phyloP scores from a whole-genome alignment of 2,797 vertebrate species.

The Oreochromis mossambicus region DNA sequence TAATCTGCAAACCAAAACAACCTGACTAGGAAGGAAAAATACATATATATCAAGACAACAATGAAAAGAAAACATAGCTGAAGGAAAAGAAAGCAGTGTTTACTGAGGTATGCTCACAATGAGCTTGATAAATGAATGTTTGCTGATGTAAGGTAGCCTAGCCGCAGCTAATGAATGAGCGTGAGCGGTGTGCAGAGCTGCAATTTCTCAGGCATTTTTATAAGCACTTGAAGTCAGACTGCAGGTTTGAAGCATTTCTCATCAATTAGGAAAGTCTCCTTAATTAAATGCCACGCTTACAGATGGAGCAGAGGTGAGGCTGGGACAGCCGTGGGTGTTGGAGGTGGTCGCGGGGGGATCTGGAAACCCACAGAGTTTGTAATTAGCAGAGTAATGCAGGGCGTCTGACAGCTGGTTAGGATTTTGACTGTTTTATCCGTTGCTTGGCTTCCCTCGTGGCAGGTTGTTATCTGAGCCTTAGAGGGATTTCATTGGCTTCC shows the following conservation, averaged over 20 bases:
- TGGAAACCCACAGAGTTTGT: constrained; percentile 64
- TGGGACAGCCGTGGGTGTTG: constrained; percentile 5
- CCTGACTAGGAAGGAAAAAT: neutral
- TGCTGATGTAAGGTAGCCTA: constrained; percentile 24
- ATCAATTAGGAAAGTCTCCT: constrained; percentile 67
- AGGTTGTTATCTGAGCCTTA: constrained; percentile 53
- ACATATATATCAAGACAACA: neutral
- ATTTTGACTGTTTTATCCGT: constrained; percentile 60
- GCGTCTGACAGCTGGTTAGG: constrained; percentile 64
- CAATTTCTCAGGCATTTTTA: constrained; percentile 63
- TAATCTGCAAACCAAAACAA: constrained; percentile 48
- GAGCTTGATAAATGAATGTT: constrained; percentile 21
- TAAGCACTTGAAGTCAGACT: constrained; percentile 47
- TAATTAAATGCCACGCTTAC: constrained; percentile 60
- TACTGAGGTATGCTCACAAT: constrained; percentile 14
- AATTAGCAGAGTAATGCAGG: constrained; percentile 68
- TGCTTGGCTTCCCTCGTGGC: constrained; percentile 25
- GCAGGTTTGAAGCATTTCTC: constrained; percentile 60
- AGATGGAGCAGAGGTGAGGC: constrained; percentile 63
- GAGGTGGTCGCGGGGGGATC: neutral
- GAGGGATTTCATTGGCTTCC: constrained; percentile 42
- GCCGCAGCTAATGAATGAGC: constrained; percentile 52
- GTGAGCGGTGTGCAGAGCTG: neutral
- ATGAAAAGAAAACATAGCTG: neutral
- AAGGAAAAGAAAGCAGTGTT: constrained; percentile 12